Evolutionary conservation across 2,113 vertebrate species (phyloP), one percentile per base, ranked within the genome.

Genomic region (Poecile atricapillus): DNA sequence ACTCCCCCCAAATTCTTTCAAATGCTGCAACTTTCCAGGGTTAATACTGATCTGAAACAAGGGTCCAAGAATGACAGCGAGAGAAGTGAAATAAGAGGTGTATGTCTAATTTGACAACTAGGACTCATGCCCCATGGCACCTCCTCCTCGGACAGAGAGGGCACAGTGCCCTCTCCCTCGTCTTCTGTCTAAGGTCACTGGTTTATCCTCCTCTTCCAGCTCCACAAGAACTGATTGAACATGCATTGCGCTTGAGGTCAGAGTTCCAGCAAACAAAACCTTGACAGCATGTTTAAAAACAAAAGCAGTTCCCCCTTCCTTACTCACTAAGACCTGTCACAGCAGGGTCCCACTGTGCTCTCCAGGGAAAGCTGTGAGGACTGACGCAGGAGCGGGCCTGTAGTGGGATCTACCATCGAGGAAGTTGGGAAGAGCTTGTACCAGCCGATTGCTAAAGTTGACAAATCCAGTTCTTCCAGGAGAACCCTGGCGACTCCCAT

Each of bases 371-470:
- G 98, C 97, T 99, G 99, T 28, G 99, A 99, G 33, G 99, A 99
- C 97, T 99, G 99, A 65, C 99, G 99, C 83, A 99, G 98, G 80
- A 99, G 98, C 0, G 99, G 99, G 44, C 98, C 98, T 79, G 99
- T 98, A 8, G 98, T 98, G 24, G 99, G 99, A 97, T 99, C 99
- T 91, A 99, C 99, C 99, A 99, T 99, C 7, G 99, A 99, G 93
- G 99, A 99, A 93, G 99, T 99, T 82, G 99, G 99, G 97, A 99
- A 99, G 89, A 99, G 99, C 99, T 99, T 99, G 98, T 99, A 99
- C 99, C 99, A 99, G 96, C 99, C 99, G 59, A 99, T 99, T 19
- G 99, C 99, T 97, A 99, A 98, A 73, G 98, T 98, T 81, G 98
- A 99, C 98, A 99, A 98, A 98, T 99, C 99, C 98, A 99, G 98